Evolutionary conservation across 2,113 vertebrate species (phyloP).

Genomic region (Salvelinus fontinalis): DNA sequence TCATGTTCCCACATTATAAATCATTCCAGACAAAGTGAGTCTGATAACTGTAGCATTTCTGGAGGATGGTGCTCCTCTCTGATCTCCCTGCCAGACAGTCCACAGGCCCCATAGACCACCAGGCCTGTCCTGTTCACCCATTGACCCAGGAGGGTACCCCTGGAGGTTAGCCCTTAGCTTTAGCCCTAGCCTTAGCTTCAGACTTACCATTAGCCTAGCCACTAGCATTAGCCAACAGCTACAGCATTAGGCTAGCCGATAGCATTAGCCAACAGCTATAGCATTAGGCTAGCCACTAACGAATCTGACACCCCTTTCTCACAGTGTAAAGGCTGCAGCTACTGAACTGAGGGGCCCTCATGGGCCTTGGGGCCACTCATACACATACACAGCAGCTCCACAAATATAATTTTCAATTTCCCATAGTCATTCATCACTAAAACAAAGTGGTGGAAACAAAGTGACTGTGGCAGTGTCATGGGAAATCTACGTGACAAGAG

Average conservation of each 20-base stretch:
- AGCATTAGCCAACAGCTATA: constrained; percentile 21
- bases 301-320: constrained; percentile 36
- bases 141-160: constrained; percentile 24
- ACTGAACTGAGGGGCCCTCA: constrained; percentile 29
- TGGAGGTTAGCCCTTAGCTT: constrained; percentile 32
- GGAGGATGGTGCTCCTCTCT: constrained; percentile 48
- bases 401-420: constrained; percentile 58
- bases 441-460: constrained; percentile 48
- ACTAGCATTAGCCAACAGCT: constrained; percentile 30
- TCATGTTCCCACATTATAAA: constrained; percentile 77
- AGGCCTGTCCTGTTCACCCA: constrained; percentile 31
- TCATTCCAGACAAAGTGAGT: constrained; percentile 73
- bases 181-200: constrained; percentile 29
- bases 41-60: constrained; percentile 72
- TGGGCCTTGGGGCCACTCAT: constrained; percentile 33
- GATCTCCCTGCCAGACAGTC: constrained; percentile 60
- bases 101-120: constrained; percentile 58
- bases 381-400: constrained; percentile 14
- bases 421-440: constrained; percentile 45
- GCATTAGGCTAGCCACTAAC: neutral
- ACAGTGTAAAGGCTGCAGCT: constrained; percentile 17
- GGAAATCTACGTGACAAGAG: constrained; percentile 51
- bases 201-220: constrained; percentile 28
- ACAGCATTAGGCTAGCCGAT: constrained; percentile 34
- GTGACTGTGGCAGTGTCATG: constrained; percentile 33